These are phyloP conservation scores for Chrosomus eos DNA, from an alignment of 2,797 vertebrate species.

Conservation along the genomic window DNA sequence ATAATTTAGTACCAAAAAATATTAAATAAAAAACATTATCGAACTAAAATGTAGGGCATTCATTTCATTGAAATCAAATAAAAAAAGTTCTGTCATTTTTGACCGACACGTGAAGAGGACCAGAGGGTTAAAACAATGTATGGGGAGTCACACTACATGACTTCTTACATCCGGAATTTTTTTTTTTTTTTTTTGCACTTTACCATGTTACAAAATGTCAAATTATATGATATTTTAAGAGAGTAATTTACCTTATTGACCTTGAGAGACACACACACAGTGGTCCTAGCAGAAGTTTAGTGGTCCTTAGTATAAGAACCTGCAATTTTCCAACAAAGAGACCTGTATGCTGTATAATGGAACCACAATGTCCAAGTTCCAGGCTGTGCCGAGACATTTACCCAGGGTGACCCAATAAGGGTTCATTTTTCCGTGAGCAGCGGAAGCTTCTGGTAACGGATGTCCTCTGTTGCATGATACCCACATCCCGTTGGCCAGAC, in stretches of 20 bases:
- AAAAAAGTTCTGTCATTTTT: no score
- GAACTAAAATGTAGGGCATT: no score
- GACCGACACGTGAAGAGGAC: no score
- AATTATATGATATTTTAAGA: not conserved
- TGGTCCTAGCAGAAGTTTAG: not conserved
- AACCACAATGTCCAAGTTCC: constrained; percentile 47
- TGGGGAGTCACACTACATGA: no score
- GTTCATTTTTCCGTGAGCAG: constrained; percentile 61
- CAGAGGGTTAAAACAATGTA: no score
- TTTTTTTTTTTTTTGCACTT: no score
- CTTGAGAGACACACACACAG: not conserved
- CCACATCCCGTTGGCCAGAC: constrained; percentile 48
- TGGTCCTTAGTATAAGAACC: not conserved
- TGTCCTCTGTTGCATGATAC: constrained; percentile 64
- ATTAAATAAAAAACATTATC: no score
- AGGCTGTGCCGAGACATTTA: constrained; percentile 55
- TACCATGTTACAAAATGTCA: no score
- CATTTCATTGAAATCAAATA: no score
- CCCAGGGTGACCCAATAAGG: constrained; percentile 48
- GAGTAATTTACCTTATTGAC: not conserved
- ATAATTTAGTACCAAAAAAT: no score
- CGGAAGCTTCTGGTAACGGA: constrained; percentile 63
- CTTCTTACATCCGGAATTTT: no score
- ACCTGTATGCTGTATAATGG: not conserved
- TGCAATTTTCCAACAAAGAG: not conserved